Base-by-base conservation (phyloP, 2,888 invertebrate genomes). In the Drosophila prolongata region DNA sequence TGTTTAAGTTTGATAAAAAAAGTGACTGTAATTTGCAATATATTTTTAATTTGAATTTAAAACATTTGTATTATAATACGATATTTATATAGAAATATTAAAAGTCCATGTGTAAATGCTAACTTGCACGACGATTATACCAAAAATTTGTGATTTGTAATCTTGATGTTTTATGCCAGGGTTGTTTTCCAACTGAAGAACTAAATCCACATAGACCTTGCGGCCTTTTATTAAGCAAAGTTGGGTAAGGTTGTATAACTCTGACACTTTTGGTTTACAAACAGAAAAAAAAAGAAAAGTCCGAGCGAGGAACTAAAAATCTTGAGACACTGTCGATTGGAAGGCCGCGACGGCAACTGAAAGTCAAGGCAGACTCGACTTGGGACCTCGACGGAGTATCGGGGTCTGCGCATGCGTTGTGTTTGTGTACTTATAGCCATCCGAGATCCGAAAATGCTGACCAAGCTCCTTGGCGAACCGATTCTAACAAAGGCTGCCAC, bases 391-490 rank as follows among this genome's bases (percentile, higher is more conserved):
- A 6, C 34, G 19, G 24, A 27, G 24, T 38, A 35, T 34, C n/a
- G 30, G 4, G 30, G 30, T 40, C 13, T 50, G 70, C 49, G 82
- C 58, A 50, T 69, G 68, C 53, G 50, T 73, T 40, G 38, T 53
- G 37, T 38, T 27, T 52, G 52, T 47, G 37, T 16, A 16, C 35
- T 43, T 24, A 35, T 37, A 42, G 61, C 19, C 30, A 37, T 27
- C 40, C 54, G 55, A 53, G 59, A 59, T 78, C 52, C 27, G 35
- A 27, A 42, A 61, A 80, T 68, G 56, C 50, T 54, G 71, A 66
- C 55, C 30, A 46, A 42, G 24, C 66, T 55, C 66, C 54, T 27
- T 40, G 44, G 42, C 38, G 27, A 34, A 27, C 14, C 44, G 54
- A 66, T 62, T 62, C 66, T 46, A 66, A 66, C 37, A 38, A 46